Base-by-base conservation (phyloP, 2,888 invertebrate genomes). In the Spisula solida region DNA sequence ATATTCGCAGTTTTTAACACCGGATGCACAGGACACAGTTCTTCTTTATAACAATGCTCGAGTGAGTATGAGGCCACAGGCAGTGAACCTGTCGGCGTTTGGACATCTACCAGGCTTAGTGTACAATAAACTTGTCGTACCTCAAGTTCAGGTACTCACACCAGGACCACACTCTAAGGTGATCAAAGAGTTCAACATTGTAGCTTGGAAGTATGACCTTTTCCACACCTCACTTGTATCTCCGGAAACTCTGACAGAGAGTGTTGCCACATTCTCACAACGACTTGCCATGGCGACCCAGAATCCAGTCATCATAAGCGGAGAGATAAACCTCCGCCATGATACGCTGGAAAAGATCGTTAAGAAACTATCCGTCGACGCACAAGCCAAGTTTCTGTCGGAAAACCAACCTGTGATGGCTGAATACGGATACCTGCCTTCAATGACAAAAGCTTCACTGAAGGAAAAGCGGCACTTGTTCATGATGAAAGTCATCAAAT, bases 401-500 rank as follows among this genome's bases (percentile, higher is more conserved):
- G 70, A 34, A 14, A 70, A 60, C 10, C 29, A 60, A 14, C 83
- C 83, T 12, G 41, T n/a, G 2, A 83, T 83, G 83, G 66, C n/a
- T 20, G 47, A 83, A 41, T 10, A 60, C 16, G 83, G 83, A 14
- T 83, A 83, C 48, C 47, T 70, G 83, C 83, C 83, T 47, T 60
- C 60, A 25, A 83, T 60, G 60, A n/a, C 66, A 34, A 70, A 83
- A 47, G 20, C 66, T 10, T 83, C 83, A 0, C 47, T 83, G n/a
- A 31, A 25, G 47, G 25, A 41, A 16, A 41, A n/a, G 0, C 29
- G 83, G 31, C 66, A 83, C 29, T 31, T 83, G 66, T 83, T 83
- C n/a, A 83, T 83, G 83, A 83, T 83, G 83, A 83, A 83, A 29
- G 83, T 83, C n/a, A 34, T 83, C 20, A 31, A 29, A 56, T 83